Evolutionary conservation across 2,797 vertebrate genomes (phyloP).

Genomic region (Epinephelus coioides): DNA sequence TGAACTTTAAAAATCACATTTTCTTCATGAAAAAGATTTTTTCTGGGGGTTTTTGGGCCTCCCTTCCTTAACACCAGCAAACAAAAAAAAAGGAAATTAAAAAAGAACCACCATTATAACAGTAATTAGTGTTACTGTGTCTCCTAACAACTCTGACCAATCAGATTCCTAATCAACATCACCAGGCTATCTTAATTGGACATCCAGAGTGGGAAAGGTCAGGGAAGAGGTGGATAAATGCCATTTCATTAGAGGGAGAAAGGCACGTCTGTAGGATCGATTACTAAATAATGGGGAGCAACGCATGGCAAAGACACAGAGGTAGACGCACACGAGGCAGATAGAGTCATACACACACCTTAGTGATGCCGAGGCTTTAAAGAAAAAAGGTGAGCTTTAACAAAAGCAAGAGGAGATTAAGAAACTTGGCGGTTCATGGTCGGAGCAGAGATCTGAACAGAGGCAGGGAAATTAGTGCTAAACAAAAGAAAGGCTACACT

Average conservation of each 20-base stretch:
- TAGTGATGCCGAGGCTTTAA: not conserved
- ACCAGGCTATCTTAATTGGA: slow-evolving; percentile 78
- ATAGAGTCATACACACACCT: not conserved
- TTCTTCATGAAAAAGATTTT: not conserved
- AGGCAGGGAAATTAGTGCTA: not conserved
- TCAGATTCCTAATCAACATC: slow-evolving; percentile 76
- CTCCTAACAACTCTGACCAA: slow-evolving; percentile 60
- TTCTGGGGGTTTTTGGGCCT: not conserved
- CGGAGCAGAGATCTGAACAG: not conserved
- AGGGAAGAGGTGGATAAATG: slow-evolving; percentile 81
- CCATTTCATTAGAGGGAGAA: slow-evolving; percentile 84
- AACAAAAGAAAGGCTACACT: not conserved
- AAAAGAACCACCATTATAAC: slow-evolving; percentile 17
- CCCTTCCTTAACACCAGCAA: slow-evolving; percentile 9
- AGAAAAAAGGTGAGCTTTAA: not conserved
- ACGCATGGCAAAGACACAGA: slow-evolving; percentile 30
- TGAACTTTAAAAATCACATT: not conserved
- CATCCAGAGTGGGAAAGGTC: slow-evolving; percentile 82
- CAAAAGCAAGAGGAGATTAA: slow-evolving; percentile 8
- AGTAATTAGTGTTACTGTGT: slow-evolving; percentile 64
- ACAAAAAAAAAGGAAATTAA: slow-evolving; percentile 44
- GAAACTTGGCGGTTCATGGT: slow-evolving; percentile 11
- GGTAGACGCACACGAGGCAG: slow-evolving; percentile 7
- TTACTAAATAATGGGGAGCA: slow-evolving; percentile 72
- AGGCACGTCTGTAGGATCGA: slow-evolving; percentile 63